phyloP scores from a whole-genome alignment of 2,888 invertebrate species.

The Fabriciana adippe region DNA sequence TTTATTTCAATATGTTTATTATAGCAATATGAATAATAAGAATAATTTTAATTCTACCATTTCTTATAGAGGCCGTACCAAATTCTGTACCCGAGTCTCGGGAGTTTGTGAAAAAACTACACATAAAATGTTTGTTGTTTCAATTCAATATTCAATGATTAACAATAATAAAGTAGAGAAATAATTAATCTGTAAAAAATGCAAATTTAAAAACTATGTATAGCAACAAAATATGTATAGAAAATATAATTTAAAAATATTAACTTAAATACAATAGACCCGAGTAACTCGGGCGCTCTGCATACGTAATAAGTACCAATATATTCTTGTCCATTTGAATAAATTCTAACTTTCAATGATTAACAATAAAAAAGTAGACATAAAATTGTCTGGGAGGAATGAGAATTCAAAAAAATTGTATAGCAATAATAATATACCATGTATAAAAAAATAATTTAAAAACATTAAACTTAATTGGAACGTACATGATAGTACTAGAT shows the following conservation, averaged over 20 bases:
- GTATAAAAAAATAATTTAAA: background rate
- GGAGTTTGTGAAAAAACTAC: background rate
- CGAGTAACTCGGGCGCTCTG: background rate
- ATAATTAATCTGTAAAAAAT: background rate
- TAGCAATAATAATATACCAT: too few relatives aligned
- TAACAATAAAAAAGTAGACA: background rate
- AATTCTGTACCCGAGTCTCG: too few relatives aligned
- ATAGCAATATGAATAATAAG: background rate
- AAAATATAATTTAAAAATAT: constrained; percentile 1
- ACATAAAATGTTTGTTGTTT: too few relatives aligned
- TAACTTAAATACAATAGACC: background rate
- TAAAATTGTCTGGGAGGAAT: background rate
- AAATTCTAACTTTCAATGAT: background rate
- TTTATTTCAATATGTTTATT: background rate
- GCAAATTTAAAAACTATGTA: background rate
- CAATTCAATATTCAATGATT: background rate
- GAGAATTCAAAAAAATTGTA: background rate
- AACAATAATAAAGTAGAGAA: background rate
- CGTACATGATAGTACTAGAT: background rate
- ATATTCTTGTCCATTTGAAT: too few relatives aligned
- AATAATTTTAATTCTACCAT: too few relatives aligned
- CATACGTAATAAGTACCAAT: too few relatives aligned
- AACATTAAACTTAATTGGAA: background rate
- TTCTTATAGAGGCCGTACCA: too few relatives aligned
- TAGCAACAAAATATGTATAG: background rate